Evolutionary conservation across 2,797 vertebrate genomes (phyloP).

Genomic region (Cygnus olor): DNA sequence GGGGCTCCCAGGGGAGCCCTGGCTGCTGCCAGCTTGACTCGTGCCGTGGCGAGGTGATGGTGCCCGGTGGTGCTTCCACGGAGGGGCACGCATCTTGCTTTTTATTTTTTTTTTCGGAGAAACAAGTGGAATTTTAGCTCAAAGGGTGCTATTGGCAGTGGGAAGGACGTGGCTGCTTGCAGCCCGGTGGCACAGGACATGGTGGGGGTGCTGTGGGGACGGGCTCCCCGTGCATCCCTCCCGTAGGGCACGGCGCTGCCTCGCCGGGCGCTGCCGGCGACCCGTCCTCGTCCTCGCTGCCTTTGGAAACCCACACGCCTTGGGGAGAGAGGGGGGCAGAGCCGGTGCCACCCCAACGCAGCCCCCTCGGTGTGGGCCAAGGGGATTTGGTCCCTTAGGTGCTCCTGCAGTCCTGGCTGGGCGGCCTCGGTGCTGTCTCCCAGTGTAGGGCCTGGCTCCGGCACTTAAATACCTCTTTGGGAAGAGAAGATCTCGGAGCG

Average conservation of each 20-base stretch:
- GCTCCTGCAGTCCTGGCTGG: neutral
- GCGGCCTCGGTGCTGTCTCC: neutral
- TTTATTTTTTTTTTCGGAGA: neutral
- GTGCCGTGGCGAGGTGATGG: fast-evolving
- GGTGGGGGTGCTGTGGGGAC: neutral
- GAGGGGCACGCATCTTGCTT: neutral
- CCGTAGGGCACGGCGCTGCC: fast-evolving
- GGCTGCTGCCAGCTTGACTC: neutral
- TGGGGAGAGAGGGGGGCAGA: neutral
- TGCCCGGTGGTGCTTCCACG: neutral
- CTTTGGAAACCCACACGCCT: neutral
- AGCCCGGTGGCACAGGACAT: neutral
- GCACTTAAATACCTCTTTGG: neutral
- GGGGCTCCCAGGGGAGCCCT: neutral
- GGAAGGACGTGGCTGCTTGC: neutral
- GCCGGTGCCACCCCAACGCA: no score
- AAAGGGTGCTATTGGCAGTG: neutral
- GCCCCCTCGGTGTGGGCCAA: neutral
- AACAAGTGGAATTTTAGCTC: neutral
- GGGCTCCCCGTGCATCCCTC: neutral
- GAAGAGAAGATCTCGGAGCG: neutral
- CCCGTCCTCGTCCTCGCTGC: fast-evolving
- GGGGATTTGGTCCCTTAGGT: neutral
- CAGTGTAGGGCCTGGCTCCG: neutral
- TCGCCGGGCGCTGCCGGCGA: neutral